A percentile compares a stretch with the other conserved stretches of the same genome.
phyloP scores from a whole-genome alignment of 2,797 vertebrate genomes.

The Xiphophorus birchmanni region DNA sequence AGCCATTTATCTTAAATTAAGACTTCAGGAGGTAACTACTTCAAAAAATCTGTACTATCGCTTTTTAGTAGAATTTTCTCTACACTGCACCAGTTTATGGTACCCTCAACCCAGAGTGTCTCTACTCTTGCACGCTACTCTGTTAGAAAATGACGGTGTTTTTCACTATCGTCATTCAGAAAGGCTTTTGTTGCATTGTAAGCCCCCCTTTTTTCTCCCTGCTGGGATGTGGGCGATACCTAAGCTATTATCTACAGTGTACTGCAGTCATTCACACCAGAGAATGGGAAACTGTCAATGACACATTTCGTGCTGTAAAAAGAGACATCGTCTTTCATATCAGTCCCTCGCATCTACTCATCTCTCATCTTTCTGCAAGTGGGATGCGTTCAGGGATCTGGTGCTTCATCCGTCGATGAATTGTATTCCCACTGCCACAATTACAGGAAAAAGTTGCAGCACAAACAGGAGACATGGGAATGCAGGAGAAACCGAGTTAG shows the following conservation, averaged over 20 bases:
- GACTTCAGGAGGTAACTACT: not conserved
- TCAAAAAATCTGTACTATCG: not conserved
- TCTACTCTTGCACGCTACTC: slow-evolving; percentile 10
- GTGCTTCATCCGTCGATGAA: slow-evolving; percentile 57
- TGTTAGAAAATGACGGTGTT: slow-evolving; percentile 20
- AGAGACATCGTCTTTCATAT: slow-evolving; percentile 45
- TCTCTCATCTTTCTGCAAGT: slow-evolving; percentile 38
- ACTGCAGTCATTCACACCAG: slow-evolving; percentile 33
- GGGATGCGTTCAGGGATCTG: slow-evolving; percentile 28
- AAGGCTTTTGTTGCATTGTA: slow-evolving; percentile 16
- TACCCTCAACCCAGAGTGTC: not conserved
- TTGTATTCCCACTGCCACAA: slow-evolving; percentile 49
- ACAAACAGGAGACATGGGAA: slow-evolving; percentile 62
- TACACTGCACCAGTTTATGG: not conserved
- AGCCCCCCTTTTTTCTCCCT: not conserved
- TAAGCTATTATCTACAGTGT: slow-evolving; percentile 24
- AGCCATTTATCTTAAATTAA: not conserved
- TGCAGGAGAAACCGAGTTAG: slow-evolving; percentile 3
- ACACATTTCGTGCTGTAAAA: slow-evolving; percentile 54
- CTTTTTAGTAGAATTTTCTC: slow-evolving; percentile 11
- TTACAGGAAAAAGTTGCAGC: slow-evolving; percentile 49
- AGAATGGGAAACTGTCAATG: slow-evolving; percentile 20
- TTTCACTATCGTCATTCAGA: slow-evolving; percentile 25
- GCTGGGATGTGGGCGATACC: slow-evolving; percentile 17
- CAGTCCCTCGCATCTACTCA: slow-evolving; percentile 35